Evolutionary conservation across 2,888 invertebrate genomes (phyloP), one percentile per base, ranked within the genome.

Genomic region (Mythimna lalbum): DNA sequence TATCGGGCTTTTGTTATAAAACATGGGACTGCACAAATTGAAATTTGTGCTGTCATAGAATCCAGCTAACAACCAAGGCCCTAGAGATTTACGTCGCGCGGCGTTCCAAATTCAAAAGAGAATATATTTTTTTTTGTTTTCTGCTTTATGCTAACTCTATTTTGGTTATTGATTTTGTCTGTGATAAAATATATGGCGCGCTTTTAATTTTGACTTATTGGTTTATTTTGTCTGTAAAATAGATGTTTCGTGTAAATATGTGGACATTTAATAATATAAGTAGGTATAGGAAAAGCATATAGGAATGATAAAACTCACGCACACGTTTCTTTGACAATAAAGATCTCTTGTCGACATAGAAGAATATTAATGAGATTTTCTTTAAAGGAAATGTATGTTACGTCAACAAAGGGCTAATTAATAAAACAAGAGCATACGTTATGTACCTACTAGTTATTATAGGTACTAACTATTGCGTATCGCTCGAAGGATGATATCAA

Each of bases 401-500:
- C n/a, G n/a, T 47, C 50, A 82, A 78, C 76, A 78, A 71, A 77
- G 69, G 72, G 49, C 69, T 83, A 74, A 80, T 84, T 80, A 82
- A 82, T 84, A 83, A 75, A 66, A 69, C 72, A 84, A 57, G 61
- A 71, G n/a, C 74, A 70, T 74, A 70, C 49, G 27, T 23, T 31
- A 33, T 33, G 43, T 59, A 65, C 61, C 23, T 70, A 57, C 50
- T 21, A 14, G 61, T 43, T 70, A 56, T 82, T 82, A 55, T 60
- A 63, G 81, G 81, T 59, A 61, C 47, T 19, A 43, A 14, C 17
- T 43, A 43, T 43, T 17, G 47, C 52, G 68, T 70, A 74, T 79
- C 61, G 73, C 31, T 75, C 82, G 76, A 84, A 90, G 91, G 91
- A 92, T 90, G 90, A 87, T 87, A 91, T 92, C 92, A 89, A 90